A percentile compares a stretch with the other conserved stretches of the same genome.
phyloP scores from a whole-genome alignment of 2,113 vertebrate genomes.

The Peromyscus californicus region DNA sequence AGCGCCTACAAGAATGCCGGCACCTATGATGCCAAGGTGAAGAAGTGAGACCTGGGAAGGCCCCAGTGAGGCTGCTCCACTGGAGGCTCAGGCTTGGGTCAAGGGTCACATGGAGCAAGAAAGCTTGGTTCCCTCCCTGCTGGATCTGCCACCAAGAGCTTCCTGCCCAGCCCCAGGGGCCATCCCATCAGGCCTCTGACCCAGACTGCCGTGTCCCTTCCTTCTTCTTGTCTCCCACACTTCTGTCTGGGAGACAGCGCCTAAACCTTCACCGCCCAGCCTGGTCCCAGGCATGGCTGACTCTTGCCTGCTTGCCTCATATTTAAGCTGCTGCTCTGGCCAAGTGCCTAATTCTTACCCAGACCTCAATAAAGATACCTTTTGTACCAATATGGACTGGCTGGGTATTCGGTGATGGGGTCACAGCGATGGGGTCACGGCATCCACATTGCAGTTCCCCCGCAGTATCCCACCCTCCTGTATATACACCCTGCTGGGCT shows the following conservation, averaged over 20 bases:
- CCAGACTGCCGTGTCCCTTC: constrained; percentile 60
- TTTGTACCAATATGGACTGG: constrained; percentile 75
- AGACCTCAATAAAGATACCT: constrained; percentile 84
- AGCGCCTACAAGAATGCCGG: constrained; percentile 95
- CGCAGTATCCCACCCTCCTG: not conserved
- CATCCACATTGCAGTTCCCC: not conserved
- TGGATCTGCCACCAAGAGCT: constrained; percentile 76
- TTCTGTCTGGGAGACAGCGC: constrained; percentile 59
- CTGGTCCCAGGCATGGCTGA: constrained; percentile 73
- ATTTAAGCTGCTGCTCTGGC: constrained; percentile 85
- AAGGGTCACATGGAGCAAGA: constrained; percentile 62
- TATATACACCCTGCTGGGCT: not conserved
- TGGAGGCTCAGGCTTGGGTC: constrained; percentile 60
- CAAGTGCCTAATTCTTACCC: constrained; percentile 80
- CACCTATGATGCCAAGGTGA: constrained; percentile 94
- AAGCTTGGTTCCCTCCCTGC: constrained; percentile 65
- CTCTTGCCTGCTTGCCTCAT: constrained; percentile 80
- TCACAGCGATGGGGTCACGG: not conserved
- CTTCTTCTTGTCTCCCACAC: not conserved
- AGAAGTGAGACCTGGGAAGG: constrained; percentile 84
- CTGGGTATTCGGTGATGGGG: not conserved
- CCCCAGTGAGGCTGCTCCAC: constrained; percentile 18
- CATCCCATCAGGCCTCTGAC: constrained; percentile 69
- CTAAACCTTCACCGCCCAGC: constrained; percentile 53
- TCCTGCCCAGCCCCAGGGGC: constrained; percentile 68